These are phyloP conservation scores for Chrysolina americana DNA, from an alignment of 2,888 invertebrate genomes.

Conservation along the genomic window DNA sequence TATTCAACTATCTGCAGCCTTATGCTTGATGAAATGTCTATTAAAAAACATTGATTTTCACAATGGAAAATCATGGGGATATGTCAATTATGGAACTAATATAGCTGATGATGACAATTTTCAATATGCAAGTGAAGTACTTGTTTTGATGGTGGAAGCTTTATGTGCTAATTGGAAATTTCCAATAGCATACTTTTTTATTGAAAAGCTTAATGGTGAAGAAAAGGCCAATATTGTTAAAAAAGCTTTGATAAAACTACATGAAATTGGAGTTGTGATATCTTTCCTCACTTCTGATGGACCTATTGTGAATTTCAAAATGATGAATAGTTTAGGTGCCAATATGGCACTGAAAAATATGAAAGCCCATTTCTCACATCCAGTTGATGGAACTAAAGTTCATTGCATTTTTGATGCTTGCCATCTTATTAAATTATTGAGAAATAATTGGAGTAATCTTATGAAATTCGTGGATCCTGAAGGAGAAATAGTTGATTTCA, in stretches of 20 bases:
- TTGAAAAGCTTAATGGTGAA: slow-evolving; percentile 39
- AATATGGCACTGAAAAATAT: slow-evolving; percentile 35
- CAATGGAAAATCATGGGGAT: slow-evolving; percentile 46
- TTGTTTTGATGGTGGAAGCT: slow-evolving; percentile 45
- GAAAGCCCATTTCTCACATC: slow-evolving; percentile 33
- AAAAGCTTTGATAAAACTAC: slow-evolving; percentile 33
- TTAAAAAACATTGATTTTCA: slow-evolving; percentile 47
- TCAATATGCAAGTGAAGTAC: no score
- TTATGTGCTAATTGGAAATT: slow-evolving; percentile 47
- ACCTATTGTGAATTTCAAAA: slow-evolving; percentile 38
- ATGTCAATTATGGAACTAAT: slow-evolving; percentile 46
- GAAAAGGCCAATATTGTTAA: slow-evolving; percentile 41
- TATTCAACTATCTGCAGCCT: no score
- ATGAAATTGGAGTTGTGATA: slow-evolving; percentile 32
- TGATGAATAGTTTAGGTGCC: slow-evolving; percentile 27
- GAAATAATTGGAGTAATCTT: neutral
- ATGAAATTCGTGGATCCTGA: neutral
- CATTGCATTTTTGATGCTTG: slow-evolving; percentile 10
- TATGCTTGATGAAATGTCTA: slow-evolving; percentile 49
- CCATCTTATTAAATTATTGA: neutral
- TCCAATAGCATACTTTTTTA: slow-evolving; percentile 46
- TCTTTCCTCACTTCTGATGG: slow-evolving; percentile 44
- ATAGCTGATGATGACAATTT: no score
- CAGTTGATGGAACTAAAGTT: neutral
- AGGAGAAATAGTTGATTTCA: slow-evolving; percentile 6